A percentile compares a stretch with the other conserved stretches of the same genome.
Conservation (phyloP, 1,140 invertebrate species). For the Onthophagus taurus region DNA sequence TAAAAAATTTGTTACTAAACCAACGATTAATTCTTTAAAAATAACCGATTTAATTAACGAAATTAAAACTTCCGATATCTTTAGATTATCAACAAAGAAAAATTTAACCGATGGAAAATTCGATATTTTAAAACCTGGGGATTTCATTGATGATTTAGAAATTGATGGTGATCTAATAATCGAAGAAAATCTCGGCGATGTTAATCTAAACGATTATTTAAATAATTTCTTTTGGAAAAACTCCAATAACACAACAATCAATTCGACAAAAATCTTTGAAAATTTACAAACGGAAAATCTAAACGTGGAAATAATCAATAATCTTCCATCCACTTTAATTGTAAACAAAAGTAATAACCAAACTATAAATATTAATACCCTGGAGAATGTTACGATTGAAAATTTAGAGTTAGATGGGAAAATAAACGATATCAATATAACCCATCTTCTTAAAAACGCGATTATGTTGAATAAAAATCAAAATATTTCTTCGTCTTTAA, state of each 20-base stretch:
- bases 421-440: slow-evolving; percentile 36
- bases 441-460: slow-evolving; percentile 31
- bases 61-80: slow-evolving; percentile 28
- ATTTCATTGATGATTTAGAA: slow-evolving; percentile 38
- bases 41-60: slow-evolving; percentile 34
- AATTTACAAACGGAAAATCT: slow-evolving; percentile 29
- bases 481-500: slow-evolving; percentile 24
- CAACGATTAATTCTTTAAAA: slow-evolving; percentile 21
- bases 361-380: slow-evolving; percentile 27
- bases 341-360: slow-evolving; percentile 39
- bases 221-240: neutral
- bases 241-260: slow-evolving; percentile 27
- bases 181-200: slow-evolving; percentile 32
- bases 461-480: slow-evolving; percentile 34
- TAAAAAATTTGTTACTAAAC: slow-evolving; percentile 20
- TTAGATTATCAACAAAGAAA: too few species aligned
- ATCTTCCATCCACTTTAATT: slow-evolving; percentile 35
- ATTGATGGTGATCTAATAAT: slow-evolving; percentile 38
- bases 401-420: slow-evolving; percentile 29
- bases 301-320: slow-evolving; percentile 33
- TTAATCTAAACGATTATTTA: slow-evolving; percentile 32
- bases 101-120: too few species aligned
- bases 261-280: slow-evolving; percentile 35
- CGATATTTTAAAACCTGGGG: slow-evolving; percentile 35
- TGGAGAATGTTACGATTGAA: slow-evolving; percentile 37